A percentile compares a stretch with the other conserved stretches of the same genome.
Evolutionary conservation across 2,113 vertebrate genomes (phyloP).

Genomic region (Gallinago undulata): DNA sequence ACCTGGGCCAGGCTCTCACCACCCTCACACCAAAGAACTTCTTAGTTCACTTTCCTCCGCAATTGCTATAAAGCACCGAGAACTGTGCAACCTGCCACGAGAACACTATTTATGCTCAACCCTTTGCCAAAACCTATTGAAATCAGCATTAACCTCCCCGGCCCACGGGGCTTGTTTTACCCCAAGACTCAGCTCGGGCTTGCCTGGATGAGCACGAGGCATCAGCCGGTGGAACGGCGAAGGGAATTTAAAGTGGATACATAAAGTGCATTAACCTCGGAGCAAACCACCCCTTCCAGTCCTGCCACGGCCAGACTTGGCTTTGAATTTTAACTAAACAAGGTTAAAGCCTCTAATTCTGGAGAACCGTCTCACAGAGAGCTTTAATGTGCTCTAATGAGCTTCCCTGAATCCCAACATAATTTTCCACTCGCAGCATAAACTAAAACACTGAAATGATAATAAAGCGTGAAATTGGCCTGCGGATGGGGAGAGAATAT

Average conservation of each 20-base stretch:
- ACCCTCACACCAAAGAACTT: not conserved
- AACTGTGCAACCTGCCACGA: not conserved
- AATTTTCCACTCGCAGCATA: not conserved
- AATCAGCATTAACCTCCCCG: accelerated
- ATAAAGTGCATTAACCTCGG: not conserved
- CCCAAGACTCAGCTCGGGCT: accelerated
- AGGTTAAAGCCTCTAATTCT: not conserved
- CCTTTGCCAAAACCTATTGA: not conserved
- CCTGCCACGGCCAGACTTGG: not conserved
- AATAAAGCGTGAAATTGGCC: not conserved
- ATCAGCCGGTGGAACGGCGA: accelerated
- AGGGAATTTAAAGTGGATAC: not conserved
- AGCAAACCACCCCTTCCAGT: not conserved
- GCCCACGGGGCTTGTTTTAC: accelerated
- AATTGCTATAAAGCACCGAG: too few species aligned
- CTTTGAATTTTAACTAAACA: not conserved
- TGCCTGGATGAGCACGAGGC: not conserved
- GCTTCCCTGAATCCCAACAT: not conserved
- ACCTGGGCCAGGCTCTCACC: not conserved
- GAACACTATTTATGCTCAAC: not conserved
- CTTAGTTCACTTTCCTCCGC: not conserved
- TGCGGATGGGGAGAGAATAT: not conserved
- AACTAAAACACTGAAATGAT: not conserved
- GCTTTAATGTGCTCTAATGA: slow-evolving; percentile 17
- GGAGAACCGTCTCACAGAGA: not conserved